Base-by-base conservation (phyloP, 2,888 invertebrate species). In the Neoascia interrupta region DNA sequence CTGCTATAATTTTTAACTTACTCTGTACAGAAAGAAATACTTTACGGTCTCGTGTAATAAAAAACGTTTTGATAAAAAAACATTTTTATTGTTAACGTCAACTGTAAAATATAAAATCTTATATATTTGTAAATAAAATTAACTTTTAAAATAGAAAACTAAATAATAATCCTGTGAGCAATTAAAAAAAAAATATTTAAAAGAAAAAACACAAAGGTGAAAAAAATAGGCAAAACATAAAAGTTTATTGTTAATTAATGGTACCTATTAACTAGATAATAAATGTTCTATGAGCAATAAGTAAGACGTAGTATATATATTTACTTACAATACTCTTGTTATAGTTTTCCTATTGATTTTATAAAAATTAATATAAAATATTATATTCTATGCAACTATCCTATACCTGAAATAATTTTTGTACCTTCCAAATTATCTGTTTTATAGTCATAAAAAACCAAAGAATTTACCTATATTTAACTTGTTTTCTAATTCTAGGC, bases 231-330 rank as follows among this genome's bases (percentile, higher is more conserved):
- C 56, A 63, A 47, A 8, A 72, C 21, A 49, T 23, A 16, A 10
- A 18, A 8, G 26, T 34, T 11, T 43, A 54, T 60, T 18, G 58
- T 64, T 76, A 76, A 61, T 69, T 69, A 76, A 76, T 66, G 39
- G 79, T 79, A 79, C 79, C 73, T 79, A 79, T 73, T 61, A 61
- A n/a, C 37, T 79, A 79, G 73, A 76, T 51, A 37, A 53, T 61
- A 76, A 60, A 61, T 73, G 73, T 79, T 79, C 66, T 61, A 49
- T 49, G 66, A 79, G 79, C 79, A 79, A 73, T 73, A 79, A 73
- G 66, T 61, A 68, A 43, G 26, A 41, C 39, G 37, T 49, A 68
- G n/a, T n/a, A n/a, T n/a, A 47, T 34, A 34, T 31, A 51, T 6
- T 72, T 61, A 60, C 64, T 76, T 72, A 58, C 26, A 69, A 31